A percentile compares a stretch with the other conserved stretches of the same genome.
phyloP scores from a whole-genome alignment of 2,113 vertebrate species.

The Collichthys lucidus region DNA sequence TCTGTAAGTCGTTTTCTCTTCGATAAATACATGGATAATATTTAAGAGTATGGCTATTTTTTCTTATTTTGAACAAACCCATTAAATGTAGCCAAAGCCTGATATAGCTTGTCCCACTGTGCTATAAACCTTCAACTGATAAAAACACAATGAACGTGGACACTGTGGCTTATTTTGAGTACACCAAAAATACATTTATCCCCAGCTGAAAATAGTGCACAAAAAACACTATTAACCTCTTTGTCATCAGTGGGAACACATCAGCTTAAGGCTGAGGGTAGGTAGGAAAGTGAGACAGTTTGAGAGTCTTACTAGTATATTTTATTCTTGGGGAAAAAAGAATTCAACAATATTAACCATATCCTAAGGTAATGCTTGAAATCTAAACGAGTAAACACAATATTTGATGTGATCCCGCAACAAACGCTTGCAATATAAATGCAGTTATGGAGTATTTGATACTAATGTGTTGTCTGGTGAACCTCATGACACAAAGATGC shows the following conservation, averaged over 20 bases:
- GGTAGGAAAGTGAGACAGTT: background rate
- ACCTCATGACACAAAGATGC: background rate
- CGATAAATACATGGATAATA: constrained; percentile 3
- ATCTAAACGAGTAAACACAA: background rate
- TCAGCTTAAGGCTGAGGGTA: background rate
- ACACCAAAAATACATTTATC: background rate
- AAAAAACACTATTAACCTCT: background rate
- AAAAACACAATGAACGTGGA: background rate
- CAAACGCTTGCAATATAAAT: constrained; percentile 17
- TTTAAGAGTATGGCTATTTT: background rate
- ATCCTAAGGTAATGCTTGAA: background rate
- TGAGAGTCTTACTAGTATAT: background rate
- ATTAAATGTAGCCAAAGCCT: background rate
- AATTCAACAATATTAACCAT: background rate
- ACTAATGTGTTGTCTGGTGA: background rate
- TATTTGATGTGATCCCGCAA: constrained; percentile 18
- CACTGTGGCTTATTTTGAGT: background rate
- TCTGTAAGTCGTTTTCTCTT: background rate
- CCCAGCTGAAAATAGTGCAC: background rate
- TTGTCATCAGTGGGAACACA: background rate
- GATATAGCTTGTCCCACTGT: background rate
- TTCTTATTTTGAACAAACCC: background rate
- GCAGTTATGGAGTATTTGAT: background rate
- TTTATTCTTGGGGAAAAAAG: background rate
- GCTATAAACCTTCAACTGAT: background rate